Base-by-base conservation (phyloP, 2,888 invertebrate genomes). In the Candidula unifasciata region DNA sequence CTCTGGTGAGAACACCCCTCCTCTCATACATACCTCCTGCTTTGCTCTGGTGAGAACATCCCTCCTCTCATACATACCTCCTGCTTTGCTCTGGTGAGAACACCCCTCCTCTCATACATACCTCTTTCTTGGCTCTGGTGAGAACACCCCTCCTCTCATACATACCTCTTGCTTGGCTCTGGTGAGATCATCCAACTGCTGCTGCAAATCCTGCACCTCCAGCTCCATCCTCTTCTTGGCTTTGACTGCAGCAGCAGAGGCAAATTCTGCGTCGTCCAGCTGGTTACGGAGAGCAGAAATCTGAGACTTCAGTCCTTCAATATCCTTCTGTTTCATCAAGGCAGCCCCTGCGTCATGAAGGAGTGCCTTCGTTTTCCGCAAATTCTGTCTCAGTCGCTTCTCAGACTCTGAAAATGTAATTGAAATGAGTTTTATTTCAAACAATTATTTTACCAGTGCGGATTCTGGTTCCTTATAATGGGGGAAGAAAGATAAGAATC, bases 291-390 rank as follows among this genome's bases (percentile, higher is more conserved):
- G 94, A 90, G 96, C 96, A 89, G 96, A 94, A 79, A 97, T 95
- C 88, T 96, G 95, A 35, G 96, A 95, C 91, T 97, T 97, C 88
- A 96, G 96, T 0, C 97, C 96, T 24, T 96, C 96, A 88, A 98
- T 97, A 57, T 96, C 96, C 93, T 97, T 97, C 54, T 96, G 96
- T 87, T 97, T 96, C 90, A 98, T 97, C 83, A 98, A 94, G 95
- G 98, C 97, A 0, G 96, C 96, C 92, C 98, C 98, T 1, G 98
- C 97, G 93, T 99, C 98, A 88, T 97, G 96, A 0, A 98, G 95
- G 83, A 98, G 94, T 0, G 97, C 98, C 92, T 97, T 96, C 87
- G 98, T 98, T 92, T 97, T 95, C 93, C 97, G 96, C 90, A 99
- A 94, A 91, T 98, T 98, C 88, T 97, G 95, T 92, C 97, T 96